Base-by-base conservation (phyloP, 2,888 invertebrate species). In the Hirtodrosophila trivittata region DNA sequence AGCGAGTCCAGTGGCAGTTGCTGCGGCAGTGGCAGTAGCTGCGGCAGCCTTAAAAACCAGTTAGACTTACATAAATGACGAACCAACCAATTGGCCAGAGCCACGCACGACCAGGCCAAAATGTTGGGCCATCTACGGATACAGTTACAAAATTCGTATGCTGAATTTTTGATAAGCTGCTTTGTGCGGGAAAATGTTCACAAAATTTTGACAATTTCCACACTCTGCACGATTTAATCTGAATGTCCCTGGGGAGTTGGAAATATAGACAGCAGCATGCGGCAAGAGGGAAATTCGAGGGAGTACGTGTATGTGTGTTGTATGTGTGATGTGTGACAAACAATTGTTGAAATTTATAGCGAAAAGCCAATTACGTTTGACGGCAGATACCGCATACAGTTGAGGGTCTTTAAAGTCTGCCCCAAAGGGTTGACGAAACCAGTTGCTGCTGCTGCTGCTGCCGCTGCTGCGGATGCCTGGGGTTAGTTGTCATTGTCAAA, bases 101-200 rank as follows among this genome's bases (percentile, higher is more conserved):
- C 55, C 75, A 76, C 73, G 83, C 80, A 78, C 83, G 71, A 76
- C 28, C 43, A 35, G 59, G 42, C 59, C 41, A 18, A 58, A 49
- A 55, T 28, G 18, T 28, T 21, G 5, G 28, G 9, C 28, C n/a
- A n/a, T 7, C n/a, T 28, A 13, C 12, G 45, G 33, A 54, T 51
- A 65, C 32, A 57, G 68, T 71, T 65, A 62, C 59, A 72, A 69
- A 59, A 60, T 58, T 65, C 60, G 75, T 50, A 63, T 68, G 60
- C 75, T 67, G 77, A 60, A 75, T 77, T 75, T 84, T 73, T 73
- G 82, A 81, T 77, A 72, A 77, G 71, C 73, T 60, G 49, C 62
- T 67, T 67, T 71, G 37, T 66, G 66, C 49, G 41, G 42, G 26
- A 58, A 68, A 67, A 51, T 63, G 65, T 57, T 66, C 68, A 71